Conservation (phyloP, 2,888 invertebrate species). For the Sarcophaga caerulescens region DNA sequence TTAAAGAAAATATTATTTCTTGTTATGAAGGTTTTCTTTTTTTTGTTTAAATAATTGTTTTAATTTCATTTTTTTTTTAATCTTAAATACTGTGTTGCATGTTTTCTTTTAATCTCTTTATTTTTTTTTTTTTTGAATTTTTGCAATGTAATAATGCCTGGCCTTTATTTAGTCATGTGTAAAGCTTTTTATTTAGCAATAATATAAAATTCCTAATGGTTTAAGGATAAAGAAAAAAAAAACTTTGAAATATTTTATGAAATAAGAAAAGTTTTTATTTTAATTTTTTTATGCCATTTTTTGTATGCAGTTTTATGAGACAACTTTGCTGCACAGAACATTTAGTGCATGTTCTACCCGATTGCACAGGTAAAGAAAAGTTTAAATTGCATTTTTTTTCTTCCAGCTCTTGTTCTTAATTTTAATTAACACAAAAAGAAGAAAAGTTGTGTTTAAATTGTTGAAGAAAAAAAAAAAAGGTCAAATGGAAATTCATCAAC, state of each 20-base stretch:
- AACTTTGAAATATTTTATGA: slow-evolving; percentile 28
- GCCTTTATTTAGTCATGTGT: slow-evolving; percentile 27
- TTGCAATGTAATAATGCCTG: not conserved
- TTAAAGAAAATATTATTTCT: too few species aligned
- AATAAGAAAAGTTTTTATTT: not conserved
- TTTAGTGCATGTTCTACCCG: slow-evolving; percentile 22
- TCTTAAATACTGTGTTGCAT: too few species aligned
- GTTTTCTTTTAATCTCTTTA: too few species aligned
- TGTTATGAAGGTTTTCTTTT: too few species aligned
- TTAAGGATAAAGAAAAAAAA: not conserved
- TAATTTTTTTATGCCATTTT: not conserved
- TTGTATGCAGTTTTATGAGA: not conserved
- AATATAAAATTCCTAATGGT: slow-evolving; percentile 14
- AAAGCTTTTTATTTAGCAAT: slow-evolving; percentile 2
- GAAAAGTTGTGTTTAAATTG: too few species aligned
- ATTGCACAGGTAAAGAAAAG: slow-evolving; percentile 6
- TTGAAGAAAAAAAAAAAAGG: too few species aligned
- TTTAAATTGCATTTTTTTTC: slow-evolving; percentile 15
- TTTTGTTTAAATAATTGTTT: not conserved
- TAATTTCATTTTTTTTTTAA: not conserved
- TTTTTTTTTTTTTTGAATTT: too few species aligned
- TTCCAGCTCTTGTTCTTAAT: too few species aligned
- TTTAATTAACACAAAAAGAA: too few species aligned
- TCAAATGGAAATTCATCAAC: too few species aligned
- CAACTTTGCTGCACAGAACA: slow-evolving; percentile 8